Base-by-base conservation (phyloP, 2,113 vertebrate genomes). In the Labrus mixtus region DNA sequence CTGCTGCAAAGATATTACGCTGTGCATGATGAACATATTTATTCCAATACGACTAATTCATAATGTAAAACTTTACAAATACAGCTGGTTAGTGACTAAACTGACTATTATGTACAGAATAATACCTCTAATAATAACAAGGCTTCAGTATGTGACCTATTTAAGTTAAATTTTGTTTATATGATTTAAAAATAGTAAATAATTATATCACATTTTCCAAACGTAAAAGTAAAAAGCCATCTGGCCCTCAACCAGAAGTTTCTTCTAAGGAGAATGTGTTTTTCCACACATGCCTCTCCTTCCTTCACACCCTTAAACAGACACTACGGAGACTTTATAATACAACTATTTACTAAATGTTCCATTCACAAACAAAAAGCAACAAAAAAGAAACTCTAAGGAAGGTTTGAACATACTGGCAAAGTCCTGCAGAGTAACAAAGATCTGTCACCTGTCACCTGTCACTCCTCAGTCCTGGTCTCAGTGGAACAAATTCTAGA, bases 1-100 rank as follows among this genome's bases (percentile, higher is more conserved):
- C 19, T 20, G 10, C 4, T 1, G 0, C 36, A 12, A 61, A 69
- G n/a, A 69, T 22, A 78, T 3, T 5, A 43, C 33, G 8, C 22
- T 41, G 39, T 11, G 39, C 39, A 41, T 41, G 11, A 41, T 9
- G 4, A 48, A 48, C 16, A 48, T 48, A 15, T 48, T 17, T 17
- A 48, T 48, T 48, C 46, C 15, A 15, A 48, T 48, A 15, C 19
- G 46, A 48, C 46, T 48, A 48, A 48, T 19, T 48, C 46, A 62
- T 55, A 55, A 50, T 25, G n/a, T 56, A 46, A 46, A 43, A 57
- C 51, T 55, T 63, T 12, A 70, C 73, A 82, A 84, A 86, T 73
- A 86, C 64, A 70, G 54, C 45, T 58, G 54, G 54, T 83, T 68
- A 81, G 50, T 41, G 16, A 62, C 1, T 45, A 43, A 58, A 33